These are phyloP conservation scores for Bombus confusus DNA, from an alignment of 1,140 invertebrate genomes.

Conservation along the genomic window DNA sequence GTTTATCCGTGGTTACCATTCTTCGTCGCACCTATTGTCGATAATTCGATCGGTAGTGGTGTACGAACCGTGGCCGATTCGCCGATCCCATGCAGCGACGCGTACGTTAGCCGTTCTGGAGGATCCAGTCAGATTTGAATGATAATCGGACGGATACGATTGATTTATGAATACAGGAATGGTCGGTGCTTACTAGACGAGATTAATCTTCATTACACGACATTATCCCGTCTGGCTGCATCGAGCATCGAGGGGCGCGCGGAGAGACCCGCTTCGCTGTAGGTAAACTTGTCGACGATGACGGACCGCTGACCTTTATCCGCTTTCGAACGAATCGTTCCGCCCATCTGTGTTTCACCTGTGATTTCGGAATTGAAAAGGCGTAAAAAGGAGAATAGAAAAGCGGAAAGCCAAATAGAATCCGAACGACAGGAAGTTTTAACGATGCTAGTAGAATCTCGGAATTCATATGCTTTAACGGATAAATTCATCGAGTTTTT, in stretches of 20 bases:
- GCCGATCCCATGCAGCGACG: constrained; percentile 43
- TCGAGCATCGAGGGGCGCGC: constrained; percentile 24
- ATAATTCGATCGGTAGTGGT: constrained; percentile 24
- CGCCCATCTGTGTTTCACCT: neutral
- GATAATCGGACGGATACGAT: constrained; percentile 76
- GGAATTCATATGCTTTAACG: too few species aligned
- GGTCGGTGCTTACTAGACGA: constrained; percentile 61
- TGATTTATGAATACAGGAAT: constrained; percentile 77
- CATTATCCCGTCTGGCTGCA: constrained; percentile 64
- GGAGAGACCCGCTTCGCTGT: constrained; percentile 24
- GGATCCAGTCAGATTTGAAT: constrained; percentile 72
- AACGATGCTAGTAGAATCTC: neutral
- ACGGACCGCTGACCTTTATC: constrained; percentile 36
- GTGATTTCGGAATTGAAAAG: neutral
- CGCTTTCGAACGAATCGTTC: constrained; percentile 28
- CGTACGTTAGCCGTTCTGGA: neutral
- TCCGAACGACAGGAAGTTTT: neutral
- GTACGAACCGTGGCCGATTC: constrained; percentile 22
- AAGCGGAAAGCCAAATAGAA: neutral
- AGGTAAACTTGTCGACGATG: constrained; percentile 54
- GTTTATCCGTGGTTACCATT: constrained; percentile 14
- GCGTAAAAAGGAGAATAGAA: neutral
- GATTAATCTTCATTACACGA: constrained; percentile 80
- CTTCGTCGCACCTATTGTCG: constrained; percentile 33
- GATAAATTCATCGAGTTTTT: constrained; percentile 21